Evolutionary conservation across 2,888 invertebrate species (phyloP), one percentile per base, ranked within the genome.

Genomic region (Mayetiola destructor): DNA sequence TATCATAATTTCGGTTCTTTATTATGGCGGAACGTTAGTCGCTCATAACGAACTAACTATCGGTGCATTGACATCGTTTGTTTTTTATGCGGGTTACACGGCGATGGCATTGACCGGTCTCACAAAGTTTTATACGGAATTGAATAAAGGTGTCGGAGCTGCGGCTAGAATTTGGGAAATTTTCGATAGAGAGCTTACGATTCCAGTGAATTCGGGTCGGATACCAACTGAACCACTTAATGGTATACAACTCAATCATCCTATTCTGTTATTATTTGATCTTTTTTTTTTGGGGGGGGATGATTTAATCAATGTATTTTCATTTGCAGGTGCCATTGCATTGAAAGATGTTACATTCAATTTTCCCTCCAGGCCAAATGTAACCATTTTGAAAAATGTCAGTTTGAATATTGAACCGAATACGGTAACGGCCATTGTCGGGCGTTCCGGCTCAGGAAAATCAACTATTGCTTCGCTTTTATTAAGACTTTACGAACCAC

Each of bases 401-500:
- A 78, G 74, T 61, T 74, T 93, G 30, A 75, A 74, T 8, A 73
- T 91, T 4, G 75, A 77, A 1, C 80, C 84, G 0, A 84, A 84
- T 10, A 79, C 80, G 60, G 81, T 88, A 0, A 80, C 88, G 10
- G 93, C 93, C 0, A 68, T 84, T 16, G 84, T 97, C 0, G 96
- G 96, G 0, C 77, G 89, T 0, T 94, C 93, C 59, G 96, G 96
- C 0, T 90, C 90, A 27, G 97, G 97, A 0, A 97, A 97, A 72
- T 93, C 92, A 55, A 96, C 97, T 0, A 75, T 96, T 59, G 91
- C 88, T 0, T 76, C 85, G 1, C 75, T 97, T 1, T 75, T 97
- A 60, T 72, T 96, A 55, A 65, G 95, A 64, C 73, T 89, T 0
- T 96, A 96, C 67, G 93, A 95, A 68, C 93, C 94, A 0, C 72